A percentile compares a stretch with the other conserved stretches of the same genome.
These are phyloP conservation scores for Polydrusus pterygomalis DNA, from an alignment of 2,888 invertebrate genomes.

Conservation along the genomic window DNA sequence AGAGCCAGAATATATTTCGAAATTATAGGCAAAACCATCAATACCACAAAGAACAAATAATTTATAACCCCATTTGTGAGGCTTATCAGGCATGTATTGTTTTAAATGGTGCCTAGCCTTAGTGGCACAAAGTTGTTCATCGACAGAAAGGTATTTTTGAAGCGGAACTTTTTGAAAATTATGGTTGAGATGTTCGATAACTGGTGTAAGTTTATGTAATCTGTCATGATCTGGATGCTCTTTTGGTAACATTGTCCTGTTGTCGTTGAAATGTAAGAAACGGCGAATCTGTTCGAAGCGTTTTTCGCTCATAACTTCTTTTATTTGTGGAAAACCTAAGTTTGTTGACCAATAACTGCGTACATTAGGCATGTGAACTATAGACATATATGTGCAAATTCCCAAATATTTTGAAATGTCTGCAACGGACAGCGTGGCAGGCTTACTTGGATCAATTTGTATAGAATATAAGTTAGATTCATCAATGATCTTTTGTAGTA, in stretches of 20 bases:
- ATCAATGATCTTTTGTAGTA: no score
- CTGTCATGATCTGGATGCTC: conserved; percentile 49
- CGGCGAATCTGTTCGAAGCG: background rate
- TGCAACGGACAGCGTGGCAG: conserved; percentile 3
- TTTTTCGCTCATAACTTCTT: no score
- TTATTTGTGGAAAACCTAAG: no score
- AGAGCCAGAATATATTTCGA: conserved; percentile 55
- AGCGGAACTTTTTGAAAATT: conserved; percentile 46
- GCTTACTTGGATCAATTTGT: conserved; percentile 10
- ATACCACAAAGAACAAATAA: background rate
- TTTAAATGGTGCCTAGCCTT: conserved; percentile 63
- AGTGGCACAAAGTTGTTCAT: conserved; percentile 64
- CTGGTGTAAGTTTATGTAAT: conserved; percentile 38
- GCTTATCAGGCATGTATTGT: conserved; percentile 64
- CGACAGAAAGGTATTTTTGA: conserved; percentile 62
- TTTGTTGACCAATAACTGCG: no score
- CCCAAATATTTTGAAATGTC: conserved; percentile 1
- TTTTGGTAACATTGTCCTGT: background rate
- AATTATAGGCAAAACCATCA: conserved; percentile 60
- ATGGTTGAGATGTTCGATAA: no score
- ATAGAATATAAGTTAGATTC: background rate
- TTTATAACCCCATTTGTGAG: conserved; percentile 60
- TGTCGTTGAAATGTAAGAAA: conserved; percentile 7
- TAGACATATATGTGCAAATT: background rate
- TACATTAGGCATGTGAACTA: no score